Evolutionary conservation across 2,888 invertebrate species (phyloP).

Genomic region (Mythimna ferrago): DNA sequence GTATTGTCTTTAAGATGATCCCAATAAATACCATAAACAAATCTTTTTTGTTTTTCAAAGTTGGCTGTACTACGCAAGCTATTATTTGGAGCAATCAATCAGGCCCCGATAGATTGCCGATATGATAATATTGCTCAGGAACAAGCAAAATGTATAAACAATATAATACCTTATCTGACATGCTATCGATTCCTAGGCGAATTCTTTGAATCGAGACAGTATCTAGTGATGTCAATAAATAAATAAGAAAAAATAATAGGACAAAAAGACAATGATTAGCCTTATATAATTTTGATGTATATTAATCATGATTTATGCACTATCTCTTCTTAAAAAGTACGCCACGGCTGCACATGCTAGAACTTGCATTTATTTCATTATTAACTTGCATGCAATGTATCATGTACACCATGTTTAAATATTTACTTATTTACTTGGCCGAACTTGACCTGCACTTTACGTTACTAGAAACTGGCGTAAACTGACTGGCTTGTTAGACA

Average conservation of each 20-base stretch:
- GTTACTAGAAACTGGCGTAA: too few species aligned
- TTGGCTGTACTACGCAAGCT: neutral
- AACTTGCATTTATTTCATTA: too few species aligned
- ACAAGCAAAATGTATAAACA: slow-evolving; percentile 5
- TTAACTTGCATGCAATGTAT: too few species aligned
- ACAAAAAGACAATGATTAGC: neutral
- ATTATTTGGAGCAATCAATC: slow-evolving; percentile 49
- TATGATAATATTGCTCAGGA: slow-evolving; percentile 23
- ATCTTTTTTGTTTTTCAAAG: neutral
- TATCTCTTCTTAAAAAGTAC: too few species aligned
- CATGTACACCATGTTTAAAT: too few species aligned
- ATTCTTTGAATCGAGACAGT: slow-evolving; percentile 31
- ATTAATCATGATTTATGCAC: too few species aligned
- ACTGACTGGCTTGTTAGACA: too few species aligned
- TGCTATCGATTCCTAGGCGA: slow-evolving; percentile 23
- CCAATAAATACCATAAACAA: neutral
- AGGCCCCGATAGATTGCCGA: slow-evolving; percentile 37
- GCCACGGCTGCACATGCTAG: too few species aligned
- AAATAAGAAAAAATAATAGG: too few species aligned
- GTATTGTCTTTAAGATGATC: slow-evolving; percentile 23
- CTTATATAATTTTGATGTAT: too few species aligned
- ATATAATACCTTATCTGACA: slow-evolving; percentile 11
- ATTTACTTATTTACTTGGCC: too few species aligned
- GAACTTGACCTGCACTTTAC: too few species aligned
- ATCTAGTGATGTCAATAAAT: slow-evolving; percentile 9